These are phyloP conservation scores for Aproaerema taeniolella DNA, from an alignment of 2,888 invertebrate species.

Conservation along the genomic window DNA sequence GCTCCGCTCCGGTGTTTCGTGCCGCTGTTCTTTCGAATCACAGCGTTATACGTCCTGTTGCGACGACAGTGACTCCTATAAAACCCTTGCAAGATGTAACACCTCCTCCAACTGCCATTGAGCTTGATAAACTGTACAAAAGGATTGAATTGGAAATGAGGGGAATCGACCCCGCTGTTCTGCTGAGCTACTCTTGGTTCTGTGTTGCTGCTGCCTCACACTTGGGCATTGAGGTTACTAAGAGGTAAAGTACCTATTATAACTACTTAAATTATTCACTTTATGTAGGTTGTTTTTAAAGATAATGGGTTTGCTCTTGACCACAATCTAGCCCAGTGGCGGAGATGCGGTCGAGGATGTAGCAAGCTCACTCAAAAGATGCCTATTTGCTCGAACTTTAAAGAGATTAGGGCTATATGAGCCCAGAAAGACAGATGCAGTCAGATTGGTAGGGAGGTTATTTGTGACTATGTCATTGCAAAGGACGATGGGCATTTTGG, in stretches of 20 bases:
- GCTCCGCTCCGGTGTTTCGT: constrained; percentile 37
- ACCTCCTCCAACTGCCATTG: constrained; percentile 36
- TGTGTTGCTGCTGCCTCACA: constrained; percentile 87
- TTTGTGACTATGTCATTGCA: too few species aligned
- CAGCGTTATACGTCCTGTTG: constrained; percentile 33
- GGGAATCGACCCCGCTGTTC: constrained; percentile 91
- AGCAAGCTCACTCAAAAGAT: too few species aligned
- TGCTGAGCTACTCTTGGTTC: constrained; percentile 93
- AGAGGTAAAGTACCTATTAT: constrained; percentile 70
- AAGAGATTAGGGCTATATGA: too few species aligned
- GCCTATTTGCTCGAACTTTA: too few species aligned
- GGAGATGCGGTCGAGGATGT: too few species aligned
- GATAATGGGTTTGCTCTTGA: too few species aligned
- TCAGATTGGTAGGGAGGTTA: too few species aligned
- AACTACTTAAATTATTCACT: too few species aligned
- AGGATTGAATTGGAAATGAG: constrained; percentile 90
- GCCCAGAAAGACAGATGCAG: too few species aligned
- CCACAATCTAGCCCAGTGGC: too few species aligned
- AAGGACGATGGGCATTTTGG: too few species aligned
- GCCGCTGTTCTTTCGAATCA: constrained; percentile 29
- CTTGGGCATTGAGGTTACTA: constrained; percentile 86
- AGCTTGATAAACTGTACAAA: constrained; percentile 88
- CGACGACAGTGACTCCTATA: constrained; percentile 32
- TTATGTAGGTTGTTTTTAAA: too few species aligned
- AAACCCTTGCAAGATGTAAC: constrained; percentile 35